These are phyloP conservation scores for Bugula neritina DNA, from an alignment of 2,888 invertebrate genomes.

Conservation along the genomic window DNA sequence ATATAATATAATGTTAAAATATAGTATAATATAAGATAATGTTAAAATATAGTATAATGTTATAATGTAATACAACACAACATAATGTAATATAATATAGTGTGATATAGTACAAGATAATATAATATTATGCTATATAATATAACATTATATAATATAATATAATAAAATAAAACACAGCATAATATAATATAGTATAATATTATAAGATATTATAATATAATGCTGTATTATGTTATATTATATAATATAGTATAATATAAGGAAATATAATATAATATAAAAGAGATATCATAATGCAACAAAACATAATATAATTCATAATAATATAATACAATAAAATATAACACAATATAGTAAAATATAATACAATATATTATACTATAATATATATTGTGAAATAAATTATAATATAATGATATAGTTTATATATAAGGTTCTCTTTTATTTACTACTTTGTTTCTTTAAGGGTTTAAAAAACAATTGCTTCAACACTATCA, in stretches of 20 bases:
- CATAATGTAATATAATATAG: slow-evolving; percentile 8
- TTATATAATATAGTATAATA: not conserved
- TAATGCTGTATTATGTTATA: not conserved
- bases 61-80: not conserved
- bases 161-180: not conserved
- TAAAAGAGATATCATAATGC: no score
- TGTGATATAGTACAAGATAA: not conserved
- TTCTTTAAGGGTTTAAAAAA: no score
- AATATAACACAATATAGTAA: no score
- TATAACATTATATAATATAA: not conserved
- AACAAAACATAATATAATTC: no score
- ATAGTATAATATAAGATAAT: not conserved
- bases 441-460: no score
- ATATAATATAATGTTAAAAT: not conserved
- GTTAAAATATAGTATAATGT: not conserved
- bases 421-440: no score
- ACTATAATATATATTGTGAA: no score
- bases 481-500: no score
- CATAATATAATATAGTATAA: not conserved
- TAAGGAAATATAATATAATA: not conserved
- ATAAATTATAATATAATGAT: no score
- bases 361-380: no score
- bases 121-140: not conserved
- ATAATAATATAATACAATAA: no score
- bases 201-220: not conserved